Base-by-base conservation (phyloP, 2,797 vertebrate genomes). In the Hippoglossus hippoglossus region DNA sequence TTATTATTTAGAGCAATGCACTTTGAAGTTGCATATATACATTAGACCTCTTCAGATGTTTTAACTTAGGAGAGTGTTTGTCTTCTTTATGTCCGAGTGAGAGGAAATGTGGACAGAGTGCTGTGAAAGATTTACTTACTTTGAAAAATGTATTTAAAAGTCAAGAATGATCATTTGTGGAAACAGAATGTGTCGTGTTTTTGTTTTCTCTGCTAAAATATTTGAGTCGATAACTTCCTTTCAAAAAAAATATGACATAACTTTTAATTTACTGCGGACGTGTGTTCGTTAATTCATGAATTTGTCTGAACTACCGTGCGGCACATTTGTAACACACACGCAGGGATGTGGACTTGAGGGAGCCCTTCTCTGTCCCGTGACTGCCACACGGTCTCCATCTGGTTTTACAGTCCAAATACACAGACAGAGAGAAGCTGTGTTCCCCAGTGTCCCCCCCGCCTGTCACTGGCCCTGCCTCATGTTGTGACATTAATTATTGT, bases 401-500 rank as follows among this genome's bases (percentile, higher is more conserved):
- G 89, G 84, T 93, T 92, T 89, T 85, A 89, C 81, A 79, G 85
- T 92, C 87, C 84, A 89, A 83, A 87, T 79, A 90, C 65, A 83
- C 69, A 86, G 83, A 91, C 86, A 89, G 83, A 90, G 87, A 82
- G 78, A 84, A 75, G 73, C 88, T 87, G 76, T 90, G 87, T 91
- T 90, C 87, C 87, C 86, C 77, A 67, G 86, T 81, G 86, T 77
- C 76, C 77, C 51, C 79, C 79, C 77, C 50, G 65, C 86, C 85
- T 83, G 86, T 85, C 85, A 82, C 89, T 86, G 74, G 87, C 85
- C 77, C 83, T 80, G 81, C 84, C 85, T 92, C 89, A 90, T 90
- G 91, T 90, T 90, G 85, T 92, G 90, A 91, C 90, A 91, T 93
- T 93, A 87, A 92, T 93, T 91, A 93, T 92, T 88, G 83, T 81